These are phyloP conservation scores for Scyliorhinus canicula DNA, from an alignment of 2,797 vertebrate genomes.

Conservation along the genomic window DNA sequence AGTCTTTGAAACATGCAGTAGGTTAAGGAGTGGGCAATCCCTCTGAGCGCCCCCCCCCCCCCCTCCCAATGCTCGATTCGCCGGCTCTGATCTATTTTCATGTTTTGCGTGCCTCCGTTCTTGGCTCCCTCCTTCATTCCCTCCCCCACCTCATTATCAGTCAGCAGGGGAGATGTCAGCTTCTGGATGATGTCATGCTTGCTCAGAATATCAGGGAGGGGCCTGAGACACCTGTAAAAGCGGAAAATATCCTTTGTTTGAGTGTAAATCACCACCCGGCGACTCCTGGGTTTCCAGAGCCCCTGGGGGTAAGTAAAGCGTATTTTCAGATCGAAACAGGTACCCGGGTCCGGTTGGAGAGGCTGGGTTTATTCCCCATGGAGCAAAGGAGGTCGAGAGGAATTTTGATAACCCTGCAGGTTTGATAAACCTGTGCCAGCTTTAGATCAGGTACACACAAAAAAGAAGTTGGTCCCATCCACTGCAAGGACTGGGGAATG, in stretches of 20 bases:
- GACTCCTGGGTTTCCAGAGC: too few relatives aligned
- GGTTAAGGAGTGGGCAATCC: neutral
- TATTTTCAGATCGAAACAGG: neutral
- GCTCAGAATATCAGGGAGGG: neutral
- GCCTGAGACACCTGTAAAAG: neutral
- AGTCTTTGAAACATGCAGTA: too few relatives aligned
- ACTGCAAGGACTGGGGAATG: neutral
- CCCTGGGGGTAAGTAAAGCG: neutral
- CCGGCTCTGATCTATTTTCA: neutral
- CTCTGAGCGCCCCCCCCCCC: too few relatives aligned
- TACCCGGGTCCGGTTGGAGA: neutral
- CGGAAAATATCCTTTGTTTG: neutral
- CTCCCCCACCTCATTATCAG: neutral
- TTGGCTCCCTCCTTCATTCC: neutral
- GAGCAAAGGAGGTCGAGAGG: neutral
- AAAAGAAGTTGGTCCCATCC: neutral
- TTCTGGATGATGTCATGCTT: neutral
- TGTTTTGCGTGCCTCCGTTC: neutral
- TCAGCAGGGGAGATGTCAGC: too few relatives aligned
- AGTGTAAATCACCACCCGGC: neutral
- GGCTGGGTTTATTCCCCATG: neutral
- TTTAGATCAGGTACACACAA: neutral
- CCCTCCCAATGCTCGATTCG: too few relatives aligned
- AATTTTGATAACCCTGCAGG: too few relatives aligned
- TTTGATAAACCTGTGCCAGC: too few relatives aligned